Percentiles rank a stretch among this genome's conserved stretches.
Evolutionary conservation across 2,113 vertebrate genomes (phyloP).

Genomic region (Petromus typicus): DNA sequence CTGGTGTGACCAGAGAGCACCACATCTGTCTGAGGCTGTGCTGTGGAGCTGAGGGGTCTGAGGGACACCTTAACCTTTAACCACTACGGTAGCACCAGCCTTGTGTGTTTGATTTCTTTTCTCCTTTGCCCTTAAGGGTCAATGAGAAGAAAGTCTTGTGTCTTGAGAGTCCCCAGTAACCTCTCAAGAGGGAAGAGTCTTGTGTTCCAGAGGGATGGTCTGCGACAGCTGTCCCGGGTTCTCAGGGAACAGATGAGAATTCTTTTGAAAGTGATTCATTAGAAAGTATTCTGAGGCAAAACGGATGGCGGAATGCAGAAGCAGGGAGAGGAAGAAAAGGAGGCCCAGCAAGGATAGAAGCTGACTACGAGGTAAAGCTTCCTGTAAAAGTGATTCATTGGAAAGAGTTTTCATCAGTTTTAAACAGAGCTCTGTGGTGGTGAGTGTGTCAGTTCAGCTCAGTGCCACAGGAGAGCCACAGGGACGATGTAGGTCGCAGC

Average conservation of each 20-base stretch:
- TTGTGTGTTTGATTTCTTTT: background rate
- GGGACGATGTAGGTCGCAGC: background rate
- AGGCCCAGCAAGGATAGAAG: background rate
- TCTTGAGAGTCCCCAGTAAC: no score
- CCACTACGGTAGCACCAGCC: background rate
- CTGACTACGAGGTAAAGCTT: background rate
- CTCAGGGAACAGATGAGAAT: background rate
- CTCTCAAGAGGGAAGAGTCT: no score
- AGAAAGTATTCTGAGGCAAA: background rate
- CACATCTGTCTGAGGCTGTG: rapidly evolving
- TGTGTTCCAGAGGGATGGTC: background rate
- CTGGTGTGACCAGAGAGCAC: rapidly evolving
- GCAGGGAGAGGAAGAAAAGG: background rate
- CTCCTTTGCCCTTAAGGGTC: background rate
- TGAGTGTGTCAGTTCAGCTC: background rate
- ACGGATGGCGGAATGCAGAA: rapidly evolving
- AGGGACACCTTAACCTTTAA: background rate
- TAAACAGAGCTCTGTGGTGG: background rate
- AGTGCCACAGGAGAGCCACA: background rate
- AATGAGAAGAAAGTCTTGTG: background rate
- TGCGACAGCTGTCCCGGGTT: background rate
- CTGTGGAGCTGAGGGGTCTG: background rate
- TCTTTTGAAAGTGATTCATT: background rate
- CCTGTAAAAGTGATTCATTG: background rate
- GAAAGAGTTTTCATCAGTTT: background rate